phyloP scores from a whole-genome alignment of 37 sponge, comb jelly and placozoan genomes.

The Axinella damicornis region DNA sequence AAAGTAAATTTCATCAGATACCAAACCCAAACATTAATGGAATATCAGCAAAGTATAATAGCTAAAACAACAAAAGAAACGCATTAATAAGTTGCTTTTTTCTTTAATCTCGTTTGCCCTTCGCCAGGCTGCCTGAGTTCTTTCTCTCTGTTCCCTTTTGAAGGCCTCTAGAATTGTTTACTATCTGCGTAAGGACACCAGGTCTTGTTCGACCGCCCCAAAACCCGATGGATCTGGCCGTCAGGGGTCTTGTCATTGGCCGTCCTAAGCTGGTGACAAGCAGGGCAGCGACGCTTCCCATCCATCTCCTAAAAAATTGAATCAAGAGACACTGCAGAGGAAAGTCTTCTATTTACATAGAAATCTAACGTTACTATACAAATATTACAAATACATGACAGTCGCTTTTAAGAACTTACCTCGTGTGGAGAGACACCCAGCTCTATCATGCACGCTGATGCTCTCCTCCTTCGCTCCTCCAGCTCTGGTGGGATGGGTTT shows the following conservation, averaged over 20 bases:
- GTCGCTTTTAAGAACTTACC: too few relatives aligned
- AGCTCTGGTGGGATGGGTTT: too few relatives aligned
- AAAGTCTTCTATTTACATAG: slow-evolving; percentile 1
- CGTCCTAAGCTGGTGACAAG: slow-evolving; percentile 43
- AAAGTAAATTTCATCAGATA: neutral
- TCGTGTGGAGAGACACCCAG: slow-evolving; percentile 48
- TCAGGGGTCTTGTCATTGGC: slow-evolving; percentile 53
- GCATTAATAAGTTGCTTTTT: slow-evolving; percentile 7
- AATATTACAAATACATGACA: too few relatives aligned
- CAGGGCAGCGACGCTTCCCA: slow-evolving; percentile 53
- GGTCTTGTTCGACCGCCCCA: slow-evolving; percentile 59
- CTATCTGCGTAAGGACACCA: slow-evolving; percentile 63
- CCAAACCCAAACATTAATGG: neutral
- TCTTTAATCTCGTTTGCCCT: slow-evolving; percentile 50
- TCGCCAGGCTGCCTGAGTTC: slow-evolving; percentile 34
- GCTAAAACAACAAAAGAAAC: neutral
- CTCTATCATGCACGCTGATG: slow-evolving; percentile 29
- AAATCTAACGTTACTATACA: neutral
- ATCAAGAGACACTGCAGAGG: slow-evolving; percentile 7
- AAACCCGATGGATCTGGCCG: slow-evolving; percentile 53
- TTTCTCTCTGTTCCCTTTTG: slow-evolving; percentile 49
- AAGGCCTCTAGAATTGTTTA: slow-evolving; percentile 25
- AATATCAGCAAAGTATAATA: neutral
- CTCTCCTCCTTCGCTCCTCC: slow-evolving; percentile 38
- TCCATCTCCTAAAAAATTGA: slow-evolving; percentile 41